A percentile compares a stretch with the other conserved stretches of the same genome.
These are phyloP conservation scores for Drosophila paramelanica DNA, from an alignment of 2,888 invertebrate species.

Conservation along the genomic window DNA sequence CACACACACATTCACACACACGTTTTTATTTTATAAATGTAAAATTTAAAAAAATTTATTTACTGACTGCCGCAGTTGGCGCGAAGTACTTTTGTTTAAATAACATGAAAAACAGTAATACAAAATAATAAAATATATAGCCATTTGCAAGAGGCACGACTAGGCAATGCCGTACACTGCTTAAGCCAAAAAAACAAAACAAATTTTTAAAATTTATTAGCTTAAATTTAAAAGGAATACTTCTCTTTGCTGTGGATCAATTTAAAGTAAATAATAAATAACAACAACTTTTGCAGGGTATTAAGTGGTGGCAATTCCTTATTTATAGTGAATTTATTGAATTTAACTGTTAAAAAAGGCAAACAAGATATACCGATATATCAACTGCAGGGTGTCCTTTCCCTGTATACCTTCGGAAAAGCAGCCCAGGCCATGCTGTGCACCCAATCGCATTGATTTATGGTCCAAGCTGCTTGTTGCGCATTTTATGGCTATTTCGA, in stretches of 20 bases:
- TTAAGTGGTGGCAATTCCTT: not conserved
- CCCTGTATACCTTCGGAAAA: constrained; percentile 11
- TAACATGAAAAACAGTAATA: constrained; percentile 6
- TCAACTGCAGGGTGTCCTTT: constrained; percentile 23
- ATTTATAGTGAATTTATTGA: constrained; percentile 10
- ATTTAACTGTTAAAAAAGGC: not conserved
- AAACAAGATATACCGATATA: constrained; percentile 13
- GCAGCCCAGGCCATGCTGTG: constrained; percentile 21
- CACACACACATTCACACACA: not conserved
- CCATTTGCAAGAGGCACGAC: not conserved
- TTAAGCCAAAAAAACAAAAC: too few relatives aligned
- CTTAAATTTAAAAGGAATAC: not conserved
- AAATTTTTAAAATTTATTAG: not conserved
- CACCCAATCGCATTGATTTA: constrained; percentile 61
- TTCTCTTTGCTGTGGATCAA: not conserved
- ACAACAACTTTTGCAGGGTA: not conserved
- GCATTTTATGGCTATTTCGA: constrained; percentile 52
- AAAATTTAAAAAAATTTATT: constrained; percentile 17
- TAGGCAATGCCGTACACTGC: not conserved
- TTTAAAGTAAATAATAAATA: not conserved
- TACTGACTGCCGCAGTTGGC: constrained; percentile 21
- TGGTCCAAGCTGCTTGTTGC: constrained; percentile 53
- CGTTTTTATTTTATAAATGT: not conserved
- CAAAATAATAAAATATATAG: not conserved
- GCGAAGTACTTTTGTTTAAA: constrained; percentile 44